phyloP scores from a whole-genome alignment of 2,113 vertebrate species.

The Isurus oxyrinchus region DNA sequence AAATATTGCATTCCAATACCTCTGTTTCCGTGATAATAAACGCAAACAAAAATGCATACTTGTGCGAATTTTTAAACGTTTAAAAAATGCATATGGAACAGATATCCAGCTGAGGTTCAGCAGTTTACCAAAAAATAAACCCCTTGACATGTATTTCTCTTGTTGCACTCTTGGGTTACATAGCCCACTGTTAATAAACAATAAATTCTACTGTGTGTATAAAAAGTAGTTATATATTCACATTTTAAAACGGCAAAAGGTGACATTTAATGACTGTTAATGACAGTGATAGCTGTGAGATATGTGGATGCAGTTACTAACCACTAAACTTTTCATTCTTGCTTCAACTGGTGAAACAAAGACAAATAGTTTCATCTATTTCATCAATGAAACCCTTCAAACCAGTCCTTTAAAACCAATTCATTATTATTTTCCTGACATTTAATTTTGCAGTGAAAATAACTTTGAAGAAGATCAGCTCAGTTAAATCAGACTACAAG shows the following conservation, averaged over 20 bases:
- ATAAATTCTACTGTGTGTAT: background rate
- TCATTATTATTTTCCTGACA: background rate
- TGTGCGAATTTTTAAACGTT: background rate
- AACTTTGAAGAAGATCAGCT: background rate
- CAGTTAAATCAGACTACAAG: background rate
- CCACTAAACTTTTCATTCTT: background rate
- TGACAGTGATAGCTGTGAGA: background rate
- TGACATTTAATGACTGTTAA: background rate
- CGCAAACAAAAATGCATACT: background rate
- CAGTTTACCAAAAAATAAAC: background rate
- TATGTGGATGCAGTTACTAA: background rate
- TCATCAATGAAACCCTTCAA: background rate
- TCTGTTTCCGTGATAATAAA: background rate
- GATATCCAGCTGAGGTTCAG: background rate
- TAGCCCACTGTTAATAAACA: background rate
- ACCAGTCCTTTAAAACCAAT: background rate
- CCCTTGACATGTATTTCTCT: background rate
- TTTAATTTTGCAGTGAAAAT: conserved; percentile 9
- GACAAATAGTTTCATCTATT: background rate
- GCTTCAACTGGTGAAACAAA: background rate
- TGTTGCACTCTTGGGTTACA: background rate
- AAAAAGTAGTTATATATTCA: background rate
- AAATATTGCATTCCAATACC: background rate
- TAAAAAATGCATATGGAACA: background rate
- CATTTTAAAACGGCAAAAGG: background rate